Percentiles rank a stretch among this genome's conserved stretches.
Evolutionary conservation across 2,888 invertebrate species (phyloP).

Genomic region (Opisthograptis luteolata): DNA sequence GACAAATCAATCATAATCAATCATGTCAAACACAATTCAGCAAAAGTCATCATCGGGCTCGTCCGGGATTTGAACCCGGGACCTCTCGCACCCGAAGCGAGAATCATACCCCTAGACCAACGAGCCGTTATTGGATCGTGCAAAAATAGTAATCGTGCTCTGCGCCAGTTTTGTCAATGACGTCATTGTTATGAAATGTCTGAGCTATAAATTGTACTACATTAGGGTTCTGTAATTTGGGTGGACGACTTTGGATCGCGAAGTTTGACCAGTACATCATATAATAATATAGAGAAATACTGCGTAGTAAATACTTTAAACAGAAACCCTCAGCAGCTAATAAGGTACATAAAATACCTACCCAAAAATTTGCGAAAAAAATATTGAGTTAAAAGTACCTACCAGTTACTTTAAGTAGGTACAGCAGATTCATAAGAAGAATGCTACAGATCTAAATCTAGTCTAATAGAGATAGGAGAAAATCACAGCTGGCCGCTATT

Average conservation of each 20-base stretch:
- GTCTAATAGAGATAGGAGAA: slow-evolving; percentile 57
- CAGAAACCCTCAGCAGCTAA: no score
- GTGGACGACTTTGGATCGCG: no score
- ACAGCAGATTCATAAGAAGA: slow-evolving; percentile 21
- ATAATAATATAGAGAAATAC: no score
- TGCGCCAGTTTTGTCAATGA: slow-evolving; percentile 7
- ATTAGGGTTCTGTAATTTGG: no score
- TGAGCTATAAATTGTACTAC: no score
- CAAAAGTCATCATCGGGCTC: slow-evolving; percentile 67
- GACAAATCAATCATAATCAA: neutral
- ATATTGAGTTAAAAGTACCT: no score
- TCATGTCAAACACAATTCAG: no score
- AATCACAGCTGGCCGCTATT: slow-evolving; percentile 75
- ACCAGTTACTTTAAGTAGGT: no score
- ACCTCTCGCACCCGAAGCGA: slow-evolving; percentile 86
- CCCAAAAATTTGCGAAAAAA: no score
- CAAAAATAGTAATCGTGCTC: slow-evolving; percentile 43
- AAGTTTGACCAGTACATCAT: no score
- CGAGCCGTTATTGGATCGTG: slow-evolving; percentile 58
- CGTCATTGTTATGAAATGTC: slow-evolving; percentile 10
- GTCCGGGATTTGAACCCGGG: slow-evolving; percentile 85
- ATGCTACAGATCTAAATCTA: slow-evolving; percentile 48
- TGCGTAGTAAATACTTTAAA: no score
- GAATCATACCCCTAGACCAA: slow-evolving; percentile 86
- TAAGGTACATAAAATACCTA: no score